phyloP scores from a whole-genome alignment of 53 echinoderm and acorn worm genomes.

The Holothuria leucospilota region DNA sequence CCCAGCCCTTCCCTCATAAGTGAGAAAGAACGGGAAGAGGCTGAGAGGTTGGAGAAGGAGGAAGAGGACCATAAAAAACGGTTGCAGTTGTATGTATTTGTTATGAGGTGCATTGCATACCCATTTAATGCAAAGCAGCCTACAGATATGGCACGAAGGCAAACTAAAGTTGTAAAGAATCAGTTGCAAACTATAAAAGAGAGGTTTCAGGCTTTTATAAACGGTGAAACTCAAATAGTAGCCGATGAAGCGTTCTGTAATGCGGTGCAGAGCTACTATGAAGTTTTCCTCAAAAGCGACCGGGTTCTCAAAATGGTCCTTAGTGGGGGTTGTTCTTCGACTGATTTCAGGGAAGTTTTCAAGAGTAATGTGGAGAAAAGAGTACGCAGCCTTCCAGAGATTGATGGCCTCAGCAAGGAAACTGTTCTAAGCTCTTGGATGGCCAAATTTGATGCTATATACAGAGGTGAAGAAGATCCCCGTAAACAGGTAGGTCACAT shows the following conservation, averaged over 20 bases:
- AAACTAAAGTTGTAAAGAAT: constrained; percentile 91
- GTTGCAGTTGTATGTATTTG: constrained; percentile 96
- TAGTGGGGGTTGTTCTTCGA: constrained; percentile 98
- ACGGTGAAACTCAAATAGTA: constrained; percentile 92
- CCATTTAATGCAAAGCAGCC: constrained; percentile 99
- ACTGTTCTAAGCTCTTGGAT: constrained; percentile 99
- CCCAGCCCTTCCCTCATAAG: constrained; percentile 92
- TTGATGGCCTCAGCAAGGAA: constrained; percentile 97
- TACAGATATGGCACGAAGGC: constrained; percentile 94
- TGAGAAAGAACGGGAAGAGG: constrained; percentile 84
- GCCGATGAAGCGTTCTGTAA: constrained; percentile 99
- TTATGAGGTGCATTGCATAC: constrained; percentile 97
- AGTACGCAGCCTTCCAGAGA: constrained; percentile 96
- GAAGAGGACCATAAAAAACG: constrained; percentile 97
- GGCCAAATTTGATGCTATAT: constrained; percentile 99
- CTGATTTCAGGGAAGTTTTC: constrained; percentile 96
- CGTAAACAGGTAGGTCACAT: constrained; percentile 57
- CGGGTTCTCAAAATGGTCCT: constrained; percentile 93
- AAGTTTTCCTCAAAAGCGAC: constrained; percentile 97
- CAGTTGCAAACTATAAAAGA: constrained; percentile 94
- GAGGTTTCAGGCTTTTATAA: constrained; percentile 91
- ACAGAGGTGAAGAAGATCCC: constrained; percentile 96
- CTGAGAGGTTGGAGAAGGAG: constrained; percentile 80
- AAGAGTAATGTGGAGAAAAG: constrained; percentile 99
- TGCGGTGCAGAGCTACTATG: constrained; percentile 96